Evolutionary conservation across 2,888 invertebrate genomes (phyloP).

Genomic region (Julus scandinavius): DNA sequence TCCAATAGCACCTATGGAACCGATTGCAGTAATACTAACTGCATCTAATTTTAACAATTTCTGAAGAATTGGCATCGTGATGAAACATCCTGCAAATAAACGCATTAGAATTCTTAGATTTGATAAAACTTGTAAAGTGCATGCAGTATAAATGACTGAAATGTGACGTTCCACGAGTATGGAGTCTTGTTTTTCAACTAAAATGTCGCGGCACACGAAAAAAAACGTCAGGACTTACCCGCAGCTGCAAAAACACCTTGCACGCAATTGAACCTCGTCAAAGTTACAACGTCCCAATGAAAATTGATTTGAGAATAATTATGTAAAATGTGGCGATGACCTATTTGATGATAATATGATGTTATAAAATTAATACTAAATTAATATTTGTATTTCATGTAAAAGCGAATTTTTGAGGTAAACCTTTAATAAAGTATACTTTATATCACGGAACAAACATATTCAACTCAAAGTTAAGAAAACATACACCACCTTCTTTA

Average conservation of each 20-base stretch:
- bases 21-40: constrained; percentile 29
- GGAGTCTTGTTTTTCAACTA: background rate
- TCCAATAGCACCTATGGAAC: background rate
- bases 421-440: background rate
- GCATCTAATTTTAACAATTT: constrained; percentile 13
- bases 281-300: background rate
- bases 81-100: background rate
- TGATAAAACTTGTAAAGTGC: no score
- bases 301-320: background rate
- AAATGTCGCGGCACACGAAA: background rate
- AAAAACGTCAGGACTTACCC: background rate
- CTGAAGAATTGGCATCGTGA: background rate
- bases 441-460: background rate
- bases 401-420: background rate
- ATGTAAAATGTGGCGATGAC: background rate
- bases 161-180: no score
- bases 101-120: background rate
- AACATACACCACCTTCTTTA: no score
- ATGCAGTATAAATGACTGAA: no score
- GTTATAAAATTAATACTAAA: background rate
- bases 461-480: no score
- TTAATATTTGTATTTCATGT: no score
- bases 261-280: background rate
- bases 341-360: background rate
- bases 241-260: background rate